A percentile compares a stretch with the other conserved stretches of the same genome.
Evolutionary conservation across 2,888 invertebrate species (phyloP).

Genomic region (Steinernema scapterisci): DNA sequence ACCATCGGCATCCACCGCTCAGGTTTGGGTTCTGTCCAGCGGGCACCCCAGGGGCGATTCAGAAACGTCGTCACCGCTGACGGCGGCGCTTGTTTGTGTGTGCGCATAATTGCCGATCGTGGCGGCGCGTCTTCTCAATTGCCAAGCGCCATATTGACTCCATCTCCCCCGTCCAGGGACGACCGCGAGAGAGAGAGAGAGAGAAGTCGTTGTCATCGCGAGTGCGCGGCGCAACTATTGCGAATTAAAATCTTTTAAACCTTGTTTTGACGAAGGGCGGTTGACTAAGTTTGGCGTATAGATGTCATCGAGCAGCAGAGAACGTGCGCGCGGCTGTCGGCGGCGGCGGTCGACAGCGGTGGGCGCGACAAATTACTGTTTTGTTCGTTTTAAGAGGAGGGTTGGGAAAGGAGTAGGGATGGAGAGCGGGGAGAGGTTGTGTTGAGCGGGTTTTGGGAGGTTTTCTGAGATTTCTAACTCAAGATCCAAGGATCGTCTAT

Average conservation of each 20-base stretch:
- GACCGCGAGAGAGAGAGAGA: neutral
- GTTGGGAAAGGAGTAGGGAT: too few species aligned
- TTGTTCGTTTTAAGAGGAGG: too few species aligned
- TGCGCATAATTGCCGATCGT: neutral
- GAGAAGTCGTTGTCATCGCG: neutral
- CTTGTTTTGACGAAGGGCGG: neutral
- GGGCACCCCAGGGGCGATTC: neutral
- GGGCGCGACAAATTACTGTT: too few species aligned
- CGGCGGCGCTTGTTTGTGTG: constrained; percentile 26
- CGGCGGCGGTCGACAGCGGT: too few species aligned
- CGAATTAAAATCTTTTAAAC: too few species aligned
- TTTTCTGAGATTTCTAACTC: too few species aligned
- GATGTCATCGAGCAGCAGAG: neutral
- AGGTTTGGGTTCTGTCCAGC: neutral
- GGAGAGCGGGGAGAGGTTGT: too few species aligned
- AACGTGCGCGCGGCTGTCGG: neutral
- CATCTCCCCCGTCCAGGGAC: neutral
- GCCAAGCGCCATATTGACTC: neutral
- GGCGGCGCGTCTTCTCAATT: neutral
- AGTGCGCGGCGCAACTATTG: too few species aligned
- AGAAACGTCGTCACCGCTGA: neutral
- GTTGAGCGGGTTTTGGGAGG: too few species aligned
- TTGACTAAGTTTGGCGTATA: neutral
- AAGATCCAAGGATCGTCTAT: too few species aligned
- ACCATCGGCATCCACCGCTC: too few species aligned